Evolutionary conservation across 2,113 vertebrate genomes (phyloP), one percentile per base, ranked within the genome.

Genomic region (Syngnathus scovelli): DNA sequence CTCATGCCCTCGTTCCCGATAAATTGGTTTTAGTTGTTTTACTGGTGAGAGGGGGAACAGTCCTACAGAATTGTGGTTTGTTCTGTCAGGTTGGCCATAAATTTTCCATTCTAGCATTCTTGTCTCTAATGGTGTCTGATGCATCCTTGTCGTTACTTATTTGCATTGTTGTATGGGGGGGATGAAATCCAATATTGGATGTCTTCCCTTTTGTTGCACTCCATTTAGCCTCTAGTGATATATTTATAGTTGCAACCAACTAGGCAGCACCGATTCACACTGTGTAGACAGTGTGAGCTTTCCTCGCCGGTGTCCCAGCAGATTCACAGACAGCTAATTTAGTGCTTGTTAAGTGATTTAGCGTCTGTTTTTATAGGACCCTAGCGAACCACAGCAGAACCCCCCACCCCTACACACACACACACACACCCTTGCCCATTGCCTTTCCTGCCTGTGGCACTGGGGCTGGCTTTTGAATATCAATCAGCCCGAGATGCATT

Each of bases 311-410:
- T 44, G 55, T 84, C 83, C 74, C 79, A 70, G 74, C 68, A 80
- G 74, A 83, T 80, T 86, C 63, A 13, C 69, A 18, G 75, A 64
- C 80, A 81, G 76, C 71, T 89, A 85, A 89, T 90, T 84, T 85
- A 85, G 73, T 62, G 38, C 74, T 67, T 70, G 83, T 81, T 90
- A 89, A 90, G 85, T 89, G 87, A 88, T 90, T 89, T 85, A 81
- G 78, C 75, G 81, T 88, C 78, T 81, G 82, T 80, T 78, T 82
- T 86, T 86, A 86, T 89, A 68, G 82, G 79, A 63, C 89, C 90
- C 88, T 3, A 37, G 83, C 70, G 89, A 85, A 83, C 72, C 78
- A 75, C 87, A 82, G 69, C 79, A 74, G 61, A 72, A 67, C 12
- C 70, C 64, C 68, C 52, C 72, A 66, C 23, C 23, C 23, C 23